Evolutionary conservation across 1,140 invertebrate genomes (phyloP), one percentile per base, ranked within the genome.

Genomic region (Drosophila malerkotliana): DNA sequence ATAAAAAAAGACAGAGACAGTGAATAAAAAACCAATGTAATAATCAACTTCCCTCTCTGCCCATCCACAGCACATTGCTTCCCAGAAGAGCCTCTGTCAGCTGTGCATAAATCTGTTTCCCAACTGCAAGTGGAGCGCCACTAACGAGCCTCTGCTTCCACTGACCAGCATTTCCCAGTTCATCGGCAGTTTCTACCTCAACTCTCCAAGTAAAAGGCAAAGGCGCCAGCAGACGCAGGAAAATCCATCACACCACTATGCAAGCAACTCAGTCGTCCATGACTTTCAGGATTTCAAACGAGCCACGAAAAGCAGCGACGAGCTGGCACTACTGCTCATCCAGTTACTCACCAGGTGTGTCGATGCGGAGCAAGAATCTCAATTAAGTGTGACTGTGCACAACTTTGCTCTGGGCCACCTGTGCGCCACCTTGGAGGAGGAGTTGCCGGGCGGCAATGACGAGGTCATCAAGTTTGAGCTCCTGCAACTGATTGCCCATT

Each of bases 91-190:
- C 48, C 76, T 91, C 4, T 91, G 90, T 45, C 90, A 89, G 52
- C 30, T 91, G 41, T 91, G 90, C 53, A 91, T 91, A 14, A 91
- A 91, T 59, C 55, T 91, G 39, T 91, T 91, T 24, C 90, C 90
- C 48, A 90, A 91, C 34, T 90, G 90, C 62, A 84, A 75, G 41
- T 91, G 90, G 90, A 83, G 77, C 47, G 7, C 66, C 12, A 54
- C 58, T 14, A 78, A 71, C 30, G 37, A 68, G 15, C 51, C 54
- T 6, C 53, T 90, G 10, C 24, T 53, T 4, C 61, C 67, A 0
- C 10, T 79, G 6, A 85, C 77, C 44, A 79, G 52, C 37, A 64
- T 79, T 39, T 39, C 66, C 9, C 72, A 90, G 48, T 90, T 90
- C 48, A 80, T 83, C 18, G 52, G 48, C 15, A 81, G 72, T 14